Conservation (phyloP, 2,113 vertebrate species). For the Salvelinus namaycush region DNA sequence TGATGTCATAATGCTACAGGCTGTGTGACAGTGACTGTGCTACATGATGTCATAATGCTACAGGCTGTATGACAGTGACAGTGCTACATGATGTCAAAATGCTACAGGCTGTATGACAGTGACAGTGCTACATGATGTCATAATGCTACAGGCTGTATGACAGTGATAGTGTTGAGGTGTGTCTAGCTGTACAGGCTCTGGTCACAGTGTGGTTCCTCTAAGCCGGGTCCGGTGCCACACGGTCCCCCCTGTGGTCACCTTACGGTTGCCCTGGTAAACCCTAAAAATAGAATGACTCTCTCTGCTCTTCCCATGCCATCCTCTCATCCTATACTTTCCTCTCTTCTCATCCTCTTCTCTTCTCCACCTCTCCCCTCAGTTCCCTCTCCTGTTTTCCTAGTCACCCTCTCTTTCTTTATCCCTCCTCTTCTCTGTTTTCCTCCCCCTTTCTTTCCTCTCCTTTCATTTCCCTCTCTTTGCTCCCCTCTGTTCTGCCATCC, state of each 20-base stretch:
- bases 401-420: no score
- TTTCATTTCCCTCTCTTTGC: no score
- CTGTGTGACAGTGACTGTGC: no score
- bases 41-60: no score
- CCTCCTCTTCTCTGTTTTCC: background rate
- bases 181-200: conserved; percentile 20
- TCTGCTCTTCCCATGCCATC: background rate
- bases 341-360: background rate
- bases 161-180: conserved; percentile 8
- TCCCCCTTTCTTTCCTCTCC: background rate
- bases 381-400: background rate
- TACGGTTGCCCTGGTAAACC: conserved; percentile 56
- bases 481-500: background rate
- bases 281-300: conserved; percentile 55
- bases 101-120: no score
- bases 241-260: conserved; percentile 33
- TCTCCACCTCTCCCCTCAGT: background rate
- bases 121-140: no score
- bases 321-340: background rate
- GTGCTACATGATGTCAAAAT: no score
- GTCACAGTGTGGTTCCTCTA: conserved; percentile 62
- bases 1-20: no score
- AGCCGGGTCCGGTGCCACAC: conserved; percentile 56
- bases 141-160: background rate
- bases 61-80: no score